Evolutionary conservation across 2,797 vertebrate species (phyloP), one percentile per base, ranked within the genome.

Genomic region (Merluccius polli): DNA sequence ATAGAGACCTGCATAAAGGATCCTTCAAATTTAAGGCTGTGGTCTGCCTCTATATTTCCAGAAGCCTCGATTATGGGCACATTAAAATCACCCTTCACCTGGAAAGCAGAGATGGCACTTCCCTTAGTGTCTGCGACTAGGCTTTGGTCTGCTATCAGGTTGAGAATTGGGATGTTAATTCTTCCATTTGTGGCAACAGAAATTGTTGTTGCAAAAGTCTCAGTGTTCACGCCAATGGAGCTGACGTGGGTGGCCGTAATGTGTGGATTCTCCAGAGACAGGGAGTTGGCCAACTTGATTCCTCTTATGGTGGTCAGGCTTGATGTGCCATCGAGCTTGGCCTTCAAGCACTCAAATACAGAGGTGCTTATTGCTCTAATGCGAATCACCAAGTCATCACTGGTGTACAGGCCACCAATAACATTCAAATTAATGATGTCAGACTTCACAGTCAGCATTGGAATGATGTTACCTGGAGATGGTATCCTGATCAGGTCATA

Each of bases 371-470:
- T 94, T 73, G 93, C 92, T 84, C 92, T 91, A 75, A 98, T 86
- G 44, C 91, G 95, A 81, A 95, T 93, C 36, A 95, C 89, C 48
- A 97, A 89, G 82, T 97, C 95, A 75, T 97, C 94, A 44, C 96
- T 95, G 79, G 95, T 90, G 81, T 94, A 94, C 70, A 99, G 77
- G 36, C 92, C 94, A 67, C 93, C 89, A 82, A 95, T 97, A 77
- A 91, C 89, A 87, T 92, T 94, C 75, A 99, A 80, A 76, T 95
- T 96, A 77, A 99, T 92, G 41, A 97, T 87, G 75, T 93, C 92
- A 78, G 96, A 98, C 89, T 98, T 99, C 82, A 99, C 94, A 59
- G 96, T 95, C 76, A 97, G 92, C 13, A 98, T 96, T 21, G 92
- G 95, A 74, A 94, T 94, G 72, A 98, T 69, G 81, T 97, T 96